Base-by-base conservation (phyloP, 2,797 vertebrate genomes). In the Macropus fuliginosus region DNA sequence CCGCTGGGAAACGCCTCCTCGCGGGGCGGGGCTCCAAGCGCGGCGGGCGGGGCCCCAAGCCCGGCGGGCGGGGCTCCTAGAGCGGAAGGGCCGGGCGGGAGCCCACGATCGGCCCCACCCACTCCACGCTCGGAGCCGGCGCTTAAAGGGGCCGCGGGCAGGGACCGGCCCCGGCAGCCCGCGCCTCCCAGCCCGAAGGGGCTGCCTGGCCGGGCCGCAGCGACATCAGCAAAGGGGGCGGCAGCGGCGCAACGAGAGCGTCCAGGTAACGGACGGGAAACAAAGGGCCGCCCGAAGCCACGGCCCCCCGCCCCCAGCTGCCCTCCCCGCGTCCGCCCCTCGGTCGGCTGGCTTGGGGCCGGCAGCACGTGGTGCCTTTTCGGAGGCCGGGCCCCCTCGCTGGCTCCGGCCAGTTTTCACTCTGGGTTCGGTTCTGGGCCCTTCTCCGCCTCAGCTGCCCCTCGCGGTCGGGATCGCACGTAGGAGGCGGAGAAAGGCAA, bases 1-100 rank as follows among this genome's bases (percentile, higher is more conserved):
- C 95, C 13, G 91, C 94, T 89, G 95, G 94, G 96, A 97, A 97
- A 96, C 95, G 90, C 97, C 96, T 97, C 97, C 97, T 94, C 91
- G 46, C 3, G 92, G 96, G 97, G 97, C 93, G 94, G 97, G 95
- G 95, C 95, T 52, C 62, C 62, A 54, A 92, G 92, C 81, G 0
- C 91, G 0, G 0, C 87, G 0, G 95, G 93, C 93, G 89, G 95
- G 95, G 94, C 94, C 52, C 57, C 62, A 54, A 92, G 91, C 56
- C 0, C 91, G 0, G 0, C 87, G 96, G 97, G 97, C 93, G 94
- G 97, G 95, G 94, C 95, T 54, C 62, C 62, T 54, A 92, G 91
- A 62, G 0, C 91, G 0, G 0, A 87, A 6, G 0, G 95, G 92
- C 93, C 59, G 95, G 96, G 74, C 50, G 94, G 29, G 95, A n/a